phyloP scores from a whole-genome alignment of 2,888 invertebrate genomes.

The Diarsia brunnea region DNA sequence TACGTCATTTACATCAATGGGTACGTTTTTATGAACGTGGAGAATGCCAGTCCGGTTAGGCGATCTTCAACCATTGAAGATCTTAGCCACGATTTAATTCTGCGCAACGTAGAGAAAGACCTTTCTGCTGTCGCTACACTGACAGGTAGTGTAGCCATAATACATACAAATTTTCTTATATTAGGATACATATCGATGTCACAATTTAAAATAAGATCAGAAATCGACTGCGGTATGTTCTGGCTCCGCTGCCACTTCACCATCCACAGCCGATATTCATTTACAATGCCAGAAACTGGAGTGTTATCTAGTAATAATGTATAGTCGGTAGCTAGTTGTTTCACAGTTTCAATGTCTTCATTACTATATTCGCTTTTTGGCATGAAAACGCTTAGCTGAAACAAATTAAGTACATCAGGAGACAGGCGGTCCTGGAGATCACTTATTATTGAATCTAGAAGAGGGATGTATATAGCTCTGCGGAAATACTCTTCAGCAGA shows the following conservation, averaged over 20 bases:
- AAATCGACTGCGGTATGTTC: no score
- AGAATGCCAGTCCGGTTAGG: not conserved
- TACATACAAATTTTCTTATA: not conserved
- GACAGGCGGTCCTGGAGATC: no score
- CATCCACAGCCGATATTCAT: not conserved
- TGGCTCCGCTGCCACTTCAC: not conserved
- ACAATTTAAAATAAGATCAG: not conserved
- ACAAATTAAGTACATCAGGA: no score
- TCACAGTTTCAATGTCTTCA: not conserved
- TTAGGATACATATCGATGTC: not conserved
- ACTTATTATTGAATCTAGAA: no score
- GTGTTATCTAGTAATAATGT: not conserved
- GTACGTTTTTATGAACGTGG: not conserved
- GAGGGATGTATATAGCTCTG: not conserved
- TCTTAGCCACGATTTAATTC: no score
- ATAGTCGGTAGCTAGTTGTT: slow-evolving; percentile 1
- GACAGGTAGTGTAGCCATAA: not conserved
- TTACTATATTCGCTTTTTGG: slow-evolving; percentile 1
- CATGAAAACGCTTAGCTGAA: not conserved
- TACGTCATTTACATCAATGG: not conserved
- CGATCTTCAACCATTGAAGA: no score
- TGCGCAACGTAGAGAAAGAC: not conserved
- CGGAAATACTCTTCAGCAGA: not conserved
- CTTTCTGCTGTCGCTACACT: slow-evolving; percentile 1
- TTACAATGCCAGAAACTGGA: slow-evolving; percentile 3